Evolutionary conservation across 1,140 invertebrate genomes (phyloP).

Genomic region (Mya arenaria): DNA sequence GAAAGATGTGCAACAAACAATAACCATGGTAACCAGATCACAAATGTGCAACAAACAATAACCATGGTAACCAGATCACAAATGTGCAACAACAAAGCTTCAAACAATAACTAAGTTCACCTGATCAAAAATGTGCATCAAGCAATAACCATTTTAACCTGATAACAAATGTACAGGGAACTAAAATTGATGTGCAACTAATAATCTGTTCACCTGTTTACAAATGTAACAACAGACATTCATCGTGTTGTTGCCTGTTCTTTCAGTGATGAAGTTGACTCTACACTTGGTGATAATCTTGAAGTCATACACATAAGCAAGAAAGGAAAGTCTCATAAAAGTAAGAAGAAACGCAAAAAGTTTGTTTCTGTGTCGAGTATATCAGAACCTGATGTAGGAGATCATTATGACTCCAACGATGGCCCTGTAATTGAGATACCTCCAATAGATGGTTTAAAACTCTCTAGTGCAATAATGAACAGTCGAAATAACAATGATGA

Average conservation of each 20-base stretch:
- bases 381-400: slow-evolving; percentile 12
- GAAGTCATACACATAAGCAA: slow-evolving; percentile 38
- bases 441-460: slow-evolving; percentile 38
- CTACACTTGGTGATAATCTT: background rate
- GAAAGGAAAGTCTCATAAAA: slow-evolving; percentile 38
- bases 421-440: slow-evolving; percentile 37
- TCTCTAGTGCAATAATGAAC: slow-evolving; percentile 44
- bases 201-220: too few species aligned
- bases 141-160: too few species aligned
- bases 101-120: too few species aligned
- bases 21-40: too few species aligned
- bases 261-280: slow-evolving; percentile 37
- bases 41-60: too few species aligned
- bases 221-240: too few species aligned
- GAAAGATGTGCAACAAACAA: too few species aligned
- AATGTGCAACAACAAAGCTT: too few species aligned
- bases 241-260: background rate
- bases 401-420: background rate
- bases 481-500: slow-evolving; percentile 38
- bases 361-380: slow-evolving; percentile 31
- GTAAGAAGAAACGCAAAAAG: slow-evolving; percentile 35
- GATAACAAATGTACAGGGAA: too few species aligned
- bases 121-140: too few species aligned
- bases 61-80: too few species aligned
- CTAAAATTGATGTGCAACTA: too few species aligned